phyloP scores from a whole-genome alignment of 2,113 vertebrate species.

The Syngnathus floridae region DNA sequence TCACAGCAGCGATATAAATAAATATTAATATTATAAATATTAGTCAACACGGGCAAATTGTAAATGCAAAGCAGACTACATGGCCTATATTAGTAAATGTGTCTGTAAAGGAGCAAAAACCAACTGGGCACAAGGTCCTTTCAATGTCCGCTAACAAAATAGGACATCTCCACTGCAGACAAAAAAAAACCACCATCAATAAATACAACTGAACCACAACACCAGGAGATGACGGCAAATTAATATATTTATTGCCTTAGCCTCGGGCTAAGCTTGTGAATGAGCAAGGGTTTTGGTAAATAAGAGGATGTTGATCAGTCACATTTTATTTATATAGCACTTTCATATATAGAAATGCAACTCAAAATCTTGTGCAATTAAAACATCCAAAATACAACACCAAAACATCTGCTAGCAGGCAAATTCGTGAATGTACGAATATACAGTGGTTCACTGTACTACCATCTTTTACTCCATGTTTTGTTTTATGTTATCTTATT shows the following conservation, averaged over 20 bases:
- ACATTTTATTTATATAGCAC: too few species aligned
- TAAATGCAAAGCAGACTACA: neutral
- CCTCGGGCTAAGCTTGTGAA: neutral
- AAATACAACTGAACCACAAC: too few species aligned
- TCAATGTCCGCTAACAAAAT: neutral
- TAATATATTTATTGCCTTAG: neutral
- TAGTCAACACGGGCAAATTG: neutral
- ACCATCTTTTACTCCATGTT: neutral
- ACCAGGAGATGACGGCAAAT: neutral
- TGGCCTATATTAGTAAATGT: neutral
- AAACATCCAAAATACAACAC: too few species aligned
- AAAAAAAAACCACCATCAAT: neutral
- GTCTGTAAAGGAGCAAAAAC: neutral
- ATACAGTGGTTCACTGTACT: neutral
- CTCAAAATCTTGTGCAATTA: too few species aligned
- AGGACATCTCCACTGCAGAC: neutral
- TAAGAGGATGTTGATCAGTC: too few species aligned
- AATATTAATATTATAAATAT: neutral
- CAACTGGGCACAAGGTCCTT: neutral
- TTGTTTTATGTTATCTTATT: neutral
- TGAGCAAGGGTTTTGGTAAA: neutral
- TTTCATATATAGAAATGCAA: too few species aligned
- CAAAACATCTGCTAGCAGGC: neutral
- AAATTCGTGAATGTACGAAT: neutral
- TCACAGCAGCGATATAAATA: too few species aligned